Base-by-base conservation (phyloP, 2,113 vertebrate genomes). In the Phrynocephalus versicolor region DNA sequence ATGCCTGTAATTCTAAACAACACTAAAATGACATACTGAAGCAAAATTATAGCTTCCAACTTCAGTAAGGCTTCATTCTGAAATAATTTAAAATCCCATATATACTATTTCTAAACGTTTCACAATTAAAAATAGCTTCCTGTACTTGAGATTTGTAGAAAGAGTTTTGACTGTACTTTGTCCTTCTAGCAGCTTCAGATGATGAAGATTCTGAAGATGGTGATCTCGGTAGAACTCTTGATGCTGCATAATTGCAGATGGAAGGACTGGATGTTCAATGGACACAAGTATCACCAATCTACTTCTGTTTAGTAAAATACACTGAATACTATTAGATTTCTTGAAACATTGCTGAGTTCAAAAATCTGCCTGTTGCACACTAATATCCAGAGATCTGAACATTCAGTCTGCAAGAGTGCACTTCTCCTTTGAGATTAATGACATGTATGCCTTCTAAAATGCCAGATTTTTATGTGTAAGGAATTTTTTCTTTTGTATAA, bases 171-270 rank as follows among this genome's bases (percentile, higher is more conserved):
- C 92, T 85, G 89, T 80, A 60, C 93, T 30, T 95, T 84, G 94
- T 35, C 95, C 39, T 91, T 89, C 94, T 93, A 92, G 89, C 96
- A 99, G 98, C 95, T 95, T 97, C 97, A 70, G 97, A 96, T 58
- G 97, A 97, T 64, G 98, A 74, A 7, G 84, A 98, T 89, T 97
- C 97, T 15, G 97, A 98, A 91, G 95, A 94, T 79, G 91, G 88
- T 91, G 97, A 98, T 84, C 89, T 90, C 91, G 95, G 55, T 90
- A 94, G 97, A 88, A 95, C 96, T n/a, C 95, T 96, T 15, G 96
- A 97, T 88, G 87, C 92, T 92, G 92, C 91, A 65, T 95, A 92
- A 51, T 92, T 78, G 90, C 77, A 86, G 89, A 87, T 6, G 57
- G 91, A 94, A 90, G 87, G 87, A 90, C 92, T 95, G 84, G 90